Percentiles rank a stretch among this genome's conserved stretches.
phyloP scores from a whole-genome alignment of 2,113 vertebrate species.

The Cyanoliseus patagonus region DNA sequence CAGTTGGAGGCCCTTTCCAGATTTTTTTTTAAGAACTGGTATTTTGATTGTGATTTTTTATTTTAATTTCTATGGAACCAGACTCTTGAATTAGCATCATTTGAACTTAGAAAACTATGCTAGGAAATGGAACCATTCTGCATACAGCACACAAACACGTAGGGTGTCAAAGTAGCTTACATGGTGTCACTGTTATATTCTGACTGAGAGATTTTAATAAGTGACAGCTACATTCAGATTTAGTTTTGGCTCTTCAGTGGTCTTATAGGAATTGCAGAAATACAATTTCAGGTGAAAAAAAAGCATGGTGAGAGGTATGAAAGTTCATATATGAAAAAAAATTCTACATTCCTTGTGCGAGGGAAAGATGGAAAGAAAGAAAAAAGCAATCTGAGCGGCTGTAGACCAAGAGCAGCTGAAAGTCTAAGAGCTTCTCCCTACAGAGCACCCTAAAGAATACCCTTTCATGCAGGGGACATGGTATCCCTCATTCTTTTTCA shows the following conservation, averaged over 20 bases:
- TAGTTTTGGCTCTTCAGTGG: neutral
- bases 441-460: neutral
- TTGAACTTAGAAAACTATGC: neutral
- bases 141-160: neutral
- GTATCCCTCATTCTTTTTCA: neutral
- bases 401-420: neutral
- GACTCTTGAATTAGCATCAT: neutral
- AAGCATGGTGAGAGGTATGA: neutral
- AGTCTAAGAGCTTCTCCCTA: neutral
- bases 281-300: neutral
- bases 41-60: neutral
- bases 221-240: neutral
- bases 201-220: neutral
- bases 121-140: neutral
- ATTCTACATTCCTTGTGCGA: neutral
- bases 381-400: neutral
- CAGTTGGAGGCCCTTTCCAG: neutral
- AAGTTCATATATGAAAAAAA: neutral
- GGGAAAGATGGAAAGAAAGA: neutral
- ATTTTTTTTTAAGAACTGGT: neutral
- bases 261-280: neutral
- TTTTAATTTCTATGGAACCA: neutral
- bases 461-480: fast-evolving
- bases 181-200: neutral
- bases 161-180: neutral